Evolutionary conservation across 64 coral and sea anemone genomes (phyloP).

Genomic region (Trachythela sp.): DNA sequence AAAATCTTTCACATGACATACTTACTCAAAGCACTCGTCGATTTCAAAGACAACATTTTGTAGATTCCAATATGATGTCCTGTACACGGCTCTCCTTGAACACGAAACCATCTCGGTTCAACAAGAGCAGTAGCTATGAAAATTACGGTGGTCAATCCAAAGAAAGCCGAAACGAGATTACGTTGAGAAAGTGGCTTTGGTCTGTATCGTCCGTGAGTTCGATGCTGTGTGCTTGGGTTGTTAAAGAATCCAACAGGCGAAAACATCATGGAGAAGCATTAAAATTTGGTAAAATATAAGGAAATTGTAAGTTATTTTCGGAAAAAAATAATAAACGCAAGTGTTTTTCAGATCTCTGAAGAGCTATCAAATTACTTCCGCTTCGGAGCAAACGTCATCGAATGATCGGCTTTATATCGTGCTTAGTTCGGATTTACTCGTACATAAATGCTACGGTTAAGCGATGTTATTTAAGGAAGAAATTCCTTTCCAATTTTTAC

Average conservation of each 20-base stretch:
- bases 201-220: slow-evolving; percentile 50
- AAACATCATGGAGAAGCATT: slow-evolving; percentile 1
- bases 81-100: slow-evolving; percentile 60
- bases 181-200: slow-evolving; percentile 88
- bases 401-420: background rate
- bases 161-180: slow-evolving; percentile 98
- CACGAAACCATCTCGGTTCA: slow-evolving; percentile 87
- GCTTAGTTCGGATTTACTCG: background rate
- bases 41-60: slow-evolving; percentile 87
- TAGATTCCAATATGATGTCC: slow-evolving; percentile 79
- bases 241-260: slow-evolving; percentile 33
- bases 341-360: background rate
- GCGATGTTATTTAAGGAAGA: too few species aligned
- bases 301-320: too few species aligned
- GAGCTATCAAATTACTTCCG: background rate
- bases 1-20: background rate
- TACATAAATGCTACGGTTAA: background rate
- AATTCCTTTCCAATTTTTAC: too few species aligned
- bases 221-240: slow-evolving; percentile 51
- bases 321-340: background rate
- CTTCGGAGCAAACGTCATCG: background rate
- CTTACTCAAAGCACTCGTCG: slow-evolving; percentile 62
- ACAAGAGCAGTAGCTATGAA: slow-evolving; percentile 82
- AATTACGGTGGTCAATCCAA: slow-evolving; percentile 78
- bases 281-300: background rate